Evolutionary conservation across 2,888 invertebrate genomes (phyloP).

Genomic region (Drymonia ruficornis): DNA sequence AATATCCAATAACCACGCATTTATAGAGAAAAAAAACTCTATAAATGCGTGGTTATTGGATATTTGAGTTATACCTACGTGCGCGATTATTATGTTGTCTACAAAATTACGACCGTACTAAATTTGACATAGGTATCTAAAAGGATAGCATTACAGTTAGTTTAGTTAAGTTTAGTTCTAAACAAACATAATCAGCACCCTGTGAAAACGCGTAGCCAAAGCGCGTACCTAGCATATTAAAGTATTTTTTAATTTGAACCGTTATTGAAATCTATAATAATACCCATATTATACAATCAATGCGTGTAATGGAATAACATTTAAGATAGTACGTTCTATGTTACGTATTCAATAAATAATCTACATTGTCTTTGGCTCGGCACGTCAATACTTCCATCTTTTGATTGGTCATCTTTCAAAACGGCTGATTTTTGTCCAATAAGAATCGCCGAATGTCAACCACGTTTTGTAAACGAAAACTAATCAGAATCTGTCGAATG

Average conservation of each 20-base stretch:
- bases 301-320: neutral
- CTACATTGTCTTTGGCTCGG: neutral
- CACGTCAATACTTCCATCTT: neutral
- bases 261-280: too few relatives aligned
- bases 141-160: too few relatives aligned
- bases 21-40: constrained; percentile 16
- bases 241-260: too few relatives aligned
- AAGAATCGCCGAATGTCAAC: constrained; percentile 13
- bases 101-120: too few relatives aligned
- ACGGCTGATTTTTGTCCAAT: constrained; percentile 27
- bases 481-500: constrained; percentile 47
- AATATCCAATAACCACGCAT: constrained; percentile 7
- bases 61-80: constrained; percentile 1
- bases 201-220: too few relatives aligned
- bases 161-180: too few relatives aligned
- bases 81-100: too few relatives aligned
- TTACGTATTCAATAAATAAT: neutral
- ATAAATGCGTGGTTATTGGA: constrained; percentile 10
- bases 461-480: constrained; percentile 45
- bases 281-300: neutral
- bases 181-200: too few relatives aligned
- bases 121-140: too few relatives aligned
- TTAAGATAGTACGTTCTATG: neutral
- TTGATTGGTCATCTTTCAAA: neutral
- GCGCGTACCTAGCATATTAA: neutral